Evolutionary conservation across 2,888 invertebrate genomes (phyloP).

Genomic region (Acanthosepion lycidas): DNA sequence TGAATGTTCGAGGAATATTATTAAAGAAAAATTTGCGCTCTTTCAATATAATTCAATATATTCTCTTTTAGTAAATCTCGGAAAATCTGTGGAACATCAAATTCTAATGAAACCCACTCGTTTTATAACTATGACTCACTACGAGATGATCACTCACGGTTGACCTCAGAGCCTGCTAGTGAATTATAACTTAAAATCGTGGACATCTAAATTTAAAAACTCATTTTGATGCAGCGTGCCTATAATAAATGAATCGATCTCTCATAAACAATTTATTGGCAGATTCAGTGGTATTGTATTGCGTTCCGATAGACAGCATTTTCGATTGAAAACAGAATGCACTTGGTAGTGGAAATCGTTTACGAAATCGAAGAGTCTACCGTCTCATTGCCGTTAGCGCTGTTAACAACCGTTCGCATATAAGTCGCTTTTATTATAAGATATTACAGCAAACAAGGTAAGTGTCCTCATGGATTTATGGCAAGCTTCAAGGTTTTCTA

Average conservation of each 20-base stretch:
- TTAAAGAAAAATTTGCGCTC: no score
- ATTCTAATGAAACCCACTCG: no score
- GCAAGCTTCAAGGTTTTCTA: conserved; percentile 18
- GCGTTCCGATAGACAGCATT: neutral
- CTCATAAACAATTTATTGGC: neutral
- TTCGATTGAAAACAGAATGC: neutral
- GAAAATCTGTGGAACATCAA: no score
- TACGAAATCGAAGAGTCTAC: neutral
- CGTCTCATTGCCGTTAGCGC: neutral
- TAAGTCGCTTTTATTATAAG: neutral
- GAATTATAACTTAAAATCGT: neutral
- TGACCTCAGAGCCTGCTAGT: neutral
- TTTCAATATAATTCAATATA: neutral
- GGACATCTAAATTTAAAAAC: neutral
- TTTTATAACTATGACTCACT: no score
- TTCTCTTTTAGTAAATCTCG: no score
- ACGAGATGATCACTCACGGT: no score
- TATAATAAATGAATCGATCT: neutral
- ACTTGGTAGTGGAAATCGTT: neutral
- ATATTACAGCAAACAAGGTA: conserved; percentile 15
- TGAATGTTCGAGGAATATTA: no score
- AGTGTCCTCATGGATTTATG: neutral
- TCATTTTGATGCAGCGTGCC: neutral
- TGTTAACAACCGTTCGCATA: neutral
- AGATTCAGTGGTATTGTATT: neutral